phyloP scores from a whole-genome alignment of 2,113 vertebrate genomes.

The Lasiurus cinereus region DNA sequence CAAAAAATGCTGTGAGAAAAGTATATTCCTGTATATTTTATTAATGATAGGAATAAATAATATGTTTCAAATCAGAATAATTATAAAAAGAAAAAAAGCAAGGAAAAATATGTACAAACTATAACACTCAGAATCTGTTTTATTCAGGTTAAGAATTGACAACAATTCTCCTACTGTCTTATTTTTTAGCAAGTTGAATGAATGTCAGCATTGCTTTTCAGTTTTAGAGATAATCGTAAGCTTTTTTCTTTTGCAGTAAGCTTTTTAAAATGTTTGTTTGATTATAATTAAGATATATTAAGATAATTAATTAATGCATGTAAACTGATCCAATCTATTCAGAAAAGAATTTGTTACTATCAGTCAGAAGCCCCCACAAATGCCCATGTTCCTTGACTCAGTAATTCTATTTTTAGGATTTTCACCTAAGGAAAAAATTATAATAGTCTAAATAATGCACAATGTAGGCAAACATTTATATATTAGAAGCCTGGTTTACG shows the following conservation, averaged over 20 bases:
- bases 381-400: not conserved
- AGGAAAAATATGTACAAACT: not conserved
- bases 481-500: no score
- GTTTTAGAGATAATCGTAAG: not conserved
- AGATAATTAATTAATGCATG: not conserved
- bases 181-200: not conserved
- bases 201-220: not conserved
- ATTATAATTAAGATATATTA: slow-evolving; percentile 1
- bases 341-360: not conserved
- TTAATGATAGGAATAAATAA: not conserved
- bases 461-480: slow-evolving; percentile 23
- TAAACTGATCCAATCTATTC: not conserved
- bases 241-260: not conserved
- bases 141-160: not conserved
- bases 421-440: slow-evolving; percentile 40
- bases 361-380: not conserved
- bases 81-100: not conserved
- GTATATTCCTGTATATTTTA: not conserved
- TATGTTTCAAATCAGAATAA: not conserved
- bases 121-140: not conserved
- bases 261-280: slow-evolving; percentile 23
- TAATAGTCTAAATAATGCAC: slow-evolving; percentile 6
- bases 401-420: not conserved
- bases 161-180: not conserved
- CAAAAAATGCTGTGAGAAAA: not conserved